phyloP scores from a whole-genome alignment of 2,113 vertebrate genomes.

The Pyrgilauda ruficollis region DNA sequence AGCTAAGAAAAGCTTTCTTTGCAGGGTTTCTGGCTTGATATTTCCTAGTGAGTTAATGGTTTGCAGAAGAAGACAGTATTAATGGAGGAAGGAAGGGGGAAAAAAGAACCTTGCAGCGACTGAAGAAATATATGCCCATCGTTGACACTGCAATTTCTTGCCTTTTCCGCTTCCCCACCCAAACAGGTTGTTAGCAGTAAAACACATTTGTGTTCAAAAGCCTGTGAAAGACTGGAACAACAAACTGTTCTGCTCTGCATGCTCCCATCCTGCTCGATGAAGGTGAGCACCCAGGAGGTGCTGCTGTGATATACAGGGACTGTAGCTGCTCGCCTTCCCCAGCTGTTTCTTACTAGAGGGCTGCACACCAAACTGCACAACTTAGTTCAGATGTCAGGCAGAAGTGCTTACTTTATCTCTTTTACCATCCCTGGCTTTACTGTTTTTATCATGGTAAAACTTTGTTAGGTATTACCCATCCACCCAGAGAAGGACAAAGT shows the following conservation, averaged over 20 bases:
- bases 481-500: background rate
- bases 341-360: background rate
- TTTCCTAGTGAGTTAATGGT: background rate
- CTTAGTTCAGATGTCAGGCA: background rate
- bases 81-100: background rate
- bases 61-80: background rate
- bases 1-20: background rate
- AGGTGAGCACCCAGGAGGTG: background rate
- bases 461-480: background rate
- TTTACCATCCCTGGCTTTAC: background rate
- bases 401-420: background rate
- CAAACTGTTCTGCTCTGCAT: background rate
- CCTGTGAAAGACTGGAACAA: slow-evolving; percentile 24
- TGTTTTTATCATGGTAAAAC: background rate
- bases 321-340: fast-evolving
- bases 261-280: background rate
- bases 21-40: background rate
- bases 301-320: background rate
- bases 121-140: background rate
- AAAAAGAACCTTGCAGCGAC: background rate
- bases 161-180: background rate
- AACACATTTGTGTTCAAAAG: slow-evolving; percentile 17
- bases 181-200: slow-evolving; percentile 9
- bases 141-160: slow-evolving; percentile 28
- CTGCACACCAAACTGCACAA: background rate